A percentile compares a stretch with the other conserved stretches of the same genome.
phyloP scores from a whole-genome alignment of 1,140 invertebrate species.

The Sitophilus oryzae region DNA sequence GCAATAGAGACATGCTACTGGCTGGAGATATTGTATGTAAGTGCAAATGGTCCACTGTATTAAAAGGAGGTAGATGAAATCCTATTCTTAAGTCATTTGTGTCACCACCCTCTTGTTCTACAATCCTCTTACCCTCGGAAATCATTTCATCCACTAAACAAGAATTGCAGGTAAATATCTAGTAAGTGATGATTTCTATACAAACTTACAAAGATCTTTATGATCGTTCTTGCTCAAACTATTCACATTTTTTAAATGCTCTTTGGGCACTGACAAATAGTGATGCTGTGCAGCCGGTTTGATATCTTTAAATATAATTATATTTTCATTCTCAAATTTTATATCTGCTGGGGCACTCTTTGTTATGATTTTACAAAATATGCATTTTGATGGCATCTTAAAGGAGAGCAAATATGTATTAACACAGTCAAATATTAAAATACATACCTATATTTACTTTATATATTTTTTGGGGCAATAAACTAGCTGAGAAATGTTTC shows the following conservation, averaged over 20 bases:
- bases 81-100: constrained; percentile 62
- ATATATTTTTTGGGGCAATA: too few species aligned
- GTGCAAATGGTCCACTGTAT: constrained; percentile 76
- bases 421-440: too few species aligned
- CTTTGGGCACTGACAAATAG: constrained; percentile 71
- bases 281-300: constrained; percentile 75
- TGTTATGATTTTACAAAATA: constrained; percentile 67
- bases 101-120: constrained; percentile 49
- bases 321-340: constrained; percentile 65
- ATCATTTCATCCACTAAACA: constrained; percentile 58
- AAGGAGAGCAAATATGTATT: constrained; percentile 9
- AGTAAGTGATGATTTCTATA: not conserved
- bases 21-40: constrained; percentile 79
- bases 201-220: constrained; percentile 22
- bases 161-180: constrained; percentile 28
- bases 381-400: constrained; percentile 44
- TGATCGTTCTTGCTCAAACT: constrained; percentile 44
- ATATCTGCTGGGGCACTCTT: constrained; percentile 54
- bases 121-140: constrained; percentile 50
- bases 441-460: too few species aligned
- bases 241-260: constrained; percentile 71
- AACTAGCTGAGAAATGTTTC: too few species aligned
- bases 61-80: constrained; percentile 90
- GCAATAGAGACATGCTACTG: constrained; percentile 66
- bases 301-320: constrained; percentile 78